Evolutionary conservation across 2,113 vertebrate species (phyloP).

Genomic region (Stomatorhinus ivindoensis): DNA sequence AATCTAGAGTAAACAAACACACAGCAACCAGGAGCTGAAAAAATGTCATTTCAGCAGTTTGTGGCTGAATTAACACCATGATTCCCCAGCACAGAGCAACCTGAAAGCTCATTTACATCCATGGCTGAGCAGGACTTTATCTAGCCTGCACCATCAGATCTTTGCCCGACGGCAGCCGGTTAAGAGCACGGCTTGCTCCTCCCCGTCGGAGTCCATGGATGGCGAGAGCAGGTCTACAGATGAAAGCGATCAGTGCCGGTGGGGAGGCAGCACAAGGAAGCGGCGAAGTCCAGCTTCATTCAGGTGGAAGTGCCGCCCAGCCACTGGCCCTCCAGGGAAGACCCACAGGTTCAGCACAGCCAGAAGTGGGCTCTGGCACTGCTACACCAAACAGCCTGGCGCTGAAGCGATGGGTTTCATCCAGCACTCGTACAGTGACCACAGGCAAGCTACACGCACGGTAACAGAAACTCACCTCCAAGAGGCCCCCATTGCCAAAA

Average conservation of each 20-base stretch:
- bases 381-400: background rate
- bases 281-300: background rate
- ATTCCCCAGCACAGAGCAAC: background rate
- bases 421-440: background rate
- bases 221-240: background rate
- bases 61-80: background rate
- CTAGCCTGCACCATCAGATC: background rate
- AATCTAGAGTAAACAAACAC: background rate
- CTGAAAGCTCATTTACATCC: background rate
- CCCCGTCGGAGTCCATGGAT: background rate
- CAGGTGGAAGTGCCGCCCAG: constrained; percentile 13
- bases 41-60: background rate
- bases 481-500: constrained; percentile 88
- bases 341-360: background rate
- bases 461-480: constrained; percentile 70
- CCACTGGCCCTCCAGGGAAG: background rate
- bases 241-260: background rate
- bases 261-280: background rate
- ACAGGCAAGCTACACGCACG: background rate
- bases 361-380: background rate
- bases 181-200: background rate
- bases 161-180: background rate
- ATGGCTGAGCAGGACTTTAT: background rate
- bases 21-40: background rate
- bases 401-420: background rate